phyloP scores from a whole-genome alignment of 2,888 invertebrate species.

The Xestoiulus laeticollis region DNA sequence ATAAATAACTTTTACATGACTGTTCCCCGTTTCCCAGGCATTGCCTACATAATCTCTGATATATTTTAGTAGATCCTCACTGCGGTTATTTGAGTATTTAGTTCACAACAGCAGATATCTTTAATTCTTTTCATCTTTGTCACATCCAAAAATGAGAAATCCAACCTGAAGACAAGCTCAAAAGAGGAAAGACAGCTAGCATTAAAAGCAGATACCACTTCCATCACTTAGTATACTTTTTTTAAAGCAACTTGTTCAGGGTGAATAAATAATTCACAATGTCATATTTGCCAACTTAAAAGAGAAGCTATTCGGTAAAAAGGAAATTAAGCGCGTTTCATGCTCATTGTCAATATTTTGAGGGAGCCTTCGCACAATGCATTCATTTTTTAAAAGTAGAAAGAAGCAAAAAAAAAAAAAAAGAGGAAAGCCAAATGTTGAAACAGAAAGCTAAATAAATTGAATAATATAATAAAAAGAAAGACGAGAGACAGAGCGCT shows the following conservation, averaged over 20 bases:
- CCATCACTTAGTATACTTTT: background rate
- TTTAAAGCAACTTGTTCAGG: background rate
- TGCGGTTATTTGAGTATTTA: no score
- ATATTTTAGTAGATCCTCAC: no score
- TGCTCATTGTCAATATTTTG: slow-evolving; percentile 38
- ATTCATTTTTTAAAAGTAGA: background rate
- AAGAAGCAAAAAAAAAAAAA: background rate
- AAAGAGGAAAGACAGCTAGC: background rate
- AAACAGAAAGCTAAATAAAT: slow-evolving; percentile 39
- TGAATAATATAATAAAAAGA: slow-evolving; percentile 18
- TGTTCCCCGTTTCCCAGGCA: no score
- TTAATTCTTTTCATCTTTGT: no score
- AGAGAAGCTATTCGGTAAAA: slow-evolving; percentile 23
- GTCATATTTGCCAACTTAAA: slow-evolving; percentile 1
- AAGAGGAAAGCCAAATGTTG: slow-evolving; percentile 1
- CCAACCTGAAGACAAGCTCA: background rate
- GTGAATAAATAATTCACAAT: background rate
- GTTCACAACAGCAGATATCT: no score
- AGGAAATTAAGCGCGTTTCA: slow-evolving; percentile 6
- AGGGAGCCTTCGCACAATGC: background rate
- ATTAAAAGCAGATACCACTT: background rate
- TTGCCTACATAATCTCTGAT: no score
- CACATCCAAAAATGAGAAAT: no score
- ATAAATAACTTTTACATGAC: no score
- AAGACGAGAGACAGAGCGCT: slow-evolving; percentile 18